Evolutionary conservation across 2,888 invertebrate genomes (phyloP).

Genomic region (Caenorhabditis sulstoni): DNA sequence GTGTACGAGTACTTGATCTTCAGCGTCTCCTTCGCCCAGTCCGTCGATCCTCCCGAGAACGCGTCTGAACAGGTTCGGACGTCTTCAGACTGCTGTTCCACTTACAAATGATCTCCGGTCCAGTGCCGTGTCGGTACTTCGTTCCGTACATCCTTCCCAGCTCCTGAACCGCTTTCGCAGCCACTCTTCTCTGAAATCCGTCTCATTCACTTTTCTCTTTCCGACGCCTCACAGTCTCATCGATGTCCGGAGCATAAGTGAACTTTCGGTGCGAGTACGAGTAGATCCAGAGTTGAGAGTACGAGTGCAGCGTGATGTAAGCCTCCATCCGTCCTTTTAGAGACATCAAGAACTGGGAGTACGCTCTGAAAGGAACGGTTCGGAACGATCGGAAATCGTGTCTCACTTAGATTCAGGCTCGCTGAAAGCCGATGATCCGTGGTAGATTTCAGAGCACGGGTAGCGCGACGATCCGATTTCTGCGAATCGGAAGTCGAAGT

Average conservation of each 20-base stretch:
- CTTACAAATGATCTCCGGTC: conserved; percentile 80
- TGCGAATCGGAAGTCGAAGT: conserved; percentile 78
- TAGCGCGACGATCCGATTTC: conserved; percentile 78
- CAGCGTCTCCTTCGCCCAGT: conserved; percentile 79
- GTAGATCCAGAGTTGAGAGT: conserved; percentile 79
- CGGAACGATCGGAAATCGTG: not conserved
- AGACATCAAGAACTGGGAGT: conserved; percentile 72
- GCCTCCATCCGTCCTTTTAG: conserved; percentile 73
- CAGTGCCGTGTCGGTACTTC: conserved; percentile 77
- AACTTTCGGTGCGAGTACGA: conserved; percentile 77
- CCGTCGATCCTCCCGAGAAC: conserved; percentile 78
- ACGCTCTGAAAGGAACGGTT: conserved; percentile 59
- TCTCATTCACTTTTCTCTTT: not conserved
- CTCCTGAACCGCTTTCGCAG: conserved; percentile 73
- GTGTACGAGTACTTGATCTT: conserved; percentile 79
- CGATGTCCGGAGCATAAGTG: conserved; percentile 77
- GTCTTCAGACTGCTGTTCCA: not conserved
- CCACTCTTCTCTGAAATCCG: conserved; percentile 75
- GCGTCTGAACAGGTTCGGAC: conserved; percentile 70
- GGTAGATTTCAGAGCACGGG: conserved; percentile 79
- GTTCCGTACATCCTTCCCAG: conserved; percentile 78
- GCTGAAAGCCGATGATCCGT: conserved; percentile 77
- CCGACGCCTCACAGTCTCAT: conserved; percentile 72
- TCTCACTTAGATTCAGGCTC: conserved; percentile 76
- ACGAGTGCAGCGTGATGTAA: conserved; percentile 79